Base-by-base conservation (phyloP, 2,888 invertebrate species). In the Boloria selene region DNA sequence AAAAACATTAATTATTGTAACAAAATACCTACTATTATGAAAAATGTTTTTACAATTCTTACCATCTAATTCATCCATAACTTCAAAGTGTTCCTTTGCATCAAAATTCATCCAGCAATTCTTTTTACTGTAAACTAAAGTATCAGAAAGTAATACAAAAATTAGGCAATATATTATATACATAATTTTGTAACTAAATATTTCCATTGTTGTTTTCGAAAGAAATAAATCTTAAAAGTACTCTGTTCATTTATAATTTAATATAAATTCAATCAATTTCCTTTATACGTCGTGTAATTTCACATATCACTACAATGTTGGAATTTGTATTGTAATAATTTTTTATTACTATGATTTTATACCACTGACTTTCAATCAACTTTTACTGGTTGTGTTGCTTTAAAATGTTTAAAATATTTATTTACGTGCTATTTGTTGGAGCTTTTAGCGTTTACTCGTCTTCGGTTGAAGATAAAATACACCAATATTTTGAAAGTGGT, bases 11-110 rank as follows among this genome's bases (percentile, higher is more conserved):
- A 38, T 38, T 2, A 38, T 38, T 38, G 7, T 10, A 4, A 31
- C 5, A 31, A 38, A 38, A 10, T 38, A 10, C 31, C 2, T 38
- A 38, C 6, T 17, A 17, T 50, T 17, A 17, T 14, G n/a, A 26
- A 42, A 18, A 3, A 17, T 17, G 17, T 13, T 16, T 17, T 31
- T 4, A 18, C 17, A 18, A 16, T 49, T 63, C 62, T 74, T 75
- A 87, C 87, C 73, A 38, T 88, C 84, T 42, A 87, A 72, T 5
- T 71, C 58, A 62, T 82, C 75, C 77, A 87, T 77, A 2, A 61
- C 62, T 6, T 76, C 44, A 51, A 82, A 81, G 67, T 81, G 74
- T 44, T 71, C 61, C 18, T 68, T 55, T 0, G 77, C 72, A 26
- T 80, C 72, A 16, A 85, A 65, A 4, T 69, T 71, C 70, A 83